phyloP scores from a whole-genome alignment of 2,797 vertebrate species.

The Mycteria americana region DNA sequence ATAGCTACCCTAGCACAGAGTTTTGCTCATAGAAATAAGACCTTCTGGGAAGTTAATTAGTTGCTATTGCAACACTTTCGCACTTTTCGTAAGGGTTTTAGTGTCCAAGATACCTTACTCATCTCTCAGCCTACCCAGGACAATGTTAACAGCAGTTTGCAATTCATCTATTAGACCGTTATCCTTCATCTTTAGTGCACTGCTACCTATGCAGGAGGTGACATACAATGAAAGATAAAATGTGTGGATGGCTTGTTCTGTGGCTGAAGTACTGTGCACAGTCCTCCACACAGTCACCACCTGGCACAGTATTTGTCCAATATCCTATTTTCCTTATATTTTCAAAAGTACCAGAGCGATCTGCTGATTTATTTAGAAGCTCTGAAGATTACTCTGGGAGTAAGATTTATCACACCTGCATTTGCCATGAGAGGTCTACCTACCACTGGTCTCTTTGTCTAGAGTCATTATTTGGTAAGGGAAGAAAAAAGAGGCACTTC shows the following conservation, averaged over 20 bases:
- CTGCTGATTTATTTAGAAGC: neutral
- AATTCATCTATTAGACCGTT: neutral
- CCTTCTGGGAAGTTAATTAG: neutral
- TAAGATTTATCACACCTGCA: neutral
- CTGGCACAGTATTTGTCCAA: neutral
- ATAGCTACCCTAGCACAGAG: neutral
- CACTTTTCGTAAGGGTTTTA: neutral
- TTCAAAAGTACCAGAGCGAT: neutral
- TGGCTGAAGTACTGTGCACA: neutral
- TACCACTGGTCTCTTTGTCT: neutral
- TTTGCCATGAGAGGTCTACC: neutral
- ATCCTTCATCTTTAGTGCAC: neutral
- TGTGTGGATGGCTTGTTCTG: neutral
- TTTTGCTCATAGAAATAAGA: neutral
- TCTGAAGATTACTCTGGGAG: neutral
- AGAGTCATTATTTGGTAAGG: neutral
- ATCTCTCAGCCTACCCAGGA: neutral
- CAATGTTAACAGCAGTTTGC: neutral
- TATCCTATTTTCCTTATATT: neutral
- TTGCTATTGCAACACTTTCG: neutral
- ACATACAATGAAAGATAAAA: neutral
- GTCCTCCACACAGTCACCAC: neutral
- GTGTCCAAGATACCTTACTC: neutral
- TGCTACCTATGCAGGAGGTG: neutral
- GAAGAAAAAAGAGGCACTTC: neutral